These are phyloP conservation scores for Fragum fragum DNA, from an alignment of 2,888 invertebrate species.

Conservation along the genomic window DNA sequence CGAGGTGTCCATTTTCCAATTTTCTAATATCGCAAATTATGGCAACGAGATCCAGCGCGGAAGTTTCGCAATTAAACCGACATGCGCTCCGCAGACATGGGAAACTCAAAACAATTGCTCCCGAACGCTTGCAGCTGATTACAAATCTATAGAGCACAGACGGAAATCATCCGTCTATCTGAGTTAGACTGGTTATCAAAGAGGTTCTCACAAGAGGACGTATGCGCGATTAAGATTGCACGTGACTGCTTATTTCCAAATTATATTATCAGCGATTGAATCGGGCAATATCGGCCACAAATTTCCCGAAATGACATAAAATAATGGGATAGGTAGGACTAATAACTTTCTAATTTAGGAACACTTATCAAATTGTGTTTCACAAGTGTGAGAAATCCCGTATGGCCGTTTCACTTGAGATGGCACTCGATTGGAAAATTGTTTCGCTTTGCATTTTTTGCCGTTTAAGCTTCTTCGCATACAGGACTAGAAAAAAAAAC, in stretches of 20 bases:
- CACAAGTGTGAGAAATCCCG: constrained; percentile 27
- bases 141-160: constrained; percentile 40
- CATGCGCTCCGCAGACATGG: constrained; percentile 54
- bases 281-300: constrained; percentile 52
- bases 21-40: constrained; percentile 62
- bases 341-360: constrained; percentile 47
- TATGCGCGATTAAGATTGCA: constrained; percentile 52
- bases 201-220: constrained; percentile 45
- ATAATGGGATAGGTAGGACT: constrained; percentile 42
- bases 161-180: constrained; percentile 39
- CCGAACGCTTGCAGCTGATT: constrained; percentile 31
- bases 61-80: constrained; percentile 59
- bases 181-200: constrained; percentile 21
- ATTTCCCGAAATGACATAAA: constrained; percentile 45
- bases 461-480: no score
- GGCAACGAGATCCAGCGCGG: constrained; percentile 50
- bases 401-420: not conserved
- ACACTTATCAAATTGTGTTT: constrained; percentile 22
- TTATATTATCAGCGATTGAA: constrained; percentile 49
- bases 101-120: constrained; percentile 62
- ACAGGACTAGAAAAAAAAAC: no score
- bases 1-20: constrained; percentile 56
- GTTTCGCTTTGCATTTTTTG: not conserved
- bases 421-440: not conserved
- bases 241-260: constrained; percentile 60